Base-by-base conservation (phyloP, 1,140 invertebrate genomes). In the Colletes latitarsis region DNA sequence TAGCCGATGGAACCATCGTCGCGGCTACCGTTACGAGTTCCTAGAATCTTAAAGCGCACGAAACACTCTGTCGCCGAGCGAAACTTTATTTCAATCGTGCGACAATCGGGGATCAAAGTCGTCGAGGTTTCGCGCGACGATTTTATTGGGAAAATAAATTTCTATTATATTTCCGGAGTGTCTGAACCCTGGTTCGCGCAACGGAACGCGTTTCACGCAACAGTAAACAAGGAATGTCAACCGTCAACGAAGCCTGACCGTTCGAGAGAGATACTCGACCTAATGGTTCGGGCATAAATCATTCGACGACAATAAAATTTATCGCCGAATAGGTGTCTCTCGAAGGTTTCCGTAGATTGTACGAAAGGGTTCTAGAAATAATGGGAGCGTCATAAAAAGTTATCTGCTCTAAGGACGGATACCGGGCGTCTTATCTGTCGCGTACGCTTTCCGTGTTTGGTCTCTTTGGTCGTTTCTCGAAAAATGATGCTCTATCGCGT, bases 341-440 rank as follows among this genome's bases (percentile, higher is more conserved):
- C 10, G 19, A 41, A 39, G 68, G 68, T 30, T 17, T 6, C n/a
- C 3, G 9, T 19, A 57, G 57, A 60, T 62, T 15, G 57, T 60
- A 62, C 39, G 68, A 73, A 73, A 63, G 77, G 60, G 69, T 64
- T 79, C 21, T 41, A 1, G 60, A 55, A 64, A 63, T 64, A 73
- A 79, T 57, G 68, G 77, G 49, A 0, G n/a, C 10, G 60, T 79
- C 70, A 73, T 79, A 79, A 79, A 30, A 79, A 73, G 60, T 79
- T 79, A 79, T 79, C 77, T 79, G 15, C 4, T 3, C 12, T 21
- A 30, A 73, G 49, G 60, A 55, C 9, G 49, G 60, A 64, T 73
- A 73, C 9, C 58, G 6, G 14, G 64, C 5, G 30, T 30, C 30
- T 78, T 78, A 78, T 78, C 77, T 43, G 62, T 43, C 49, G 8